Conservation (phyloP, 2,113 vertebrate genomes). For the Mus pahari region DNA sequence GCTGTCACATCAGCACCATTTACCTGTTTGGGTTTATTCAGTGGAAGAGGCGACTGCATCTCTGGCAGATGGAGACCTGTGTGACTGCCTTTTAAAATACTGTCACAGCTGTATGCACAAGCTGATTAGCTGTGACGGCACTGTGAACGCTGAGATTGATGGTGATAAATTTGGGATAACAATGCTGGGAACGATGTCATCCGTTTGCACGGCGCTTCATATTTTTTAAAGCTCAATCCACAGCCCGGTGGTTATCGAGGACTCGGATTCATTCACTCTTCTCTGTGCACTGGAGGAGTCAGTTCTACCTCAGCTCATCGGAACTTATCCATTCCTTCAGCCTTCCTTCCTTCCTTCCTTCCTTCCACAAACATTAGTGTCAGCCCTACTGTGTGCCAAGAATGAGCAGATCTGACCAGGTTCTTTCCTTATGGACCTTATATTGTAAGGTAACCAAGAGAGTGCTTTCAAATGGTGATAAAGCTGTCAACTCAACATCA, state of each 20-base stretch:
- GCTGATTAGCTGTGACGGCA: constrained; percentile 77
- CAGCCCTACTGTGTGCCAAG: background rate
- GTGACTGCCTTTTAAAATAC: constrained; percentile 78
- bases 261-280: background rate
- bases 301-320: no score
- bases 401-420: background rate
- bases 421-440: background rate
- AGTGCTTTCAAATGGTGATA: background rate
- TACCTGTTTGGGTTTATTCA: constrained; percentile 77
- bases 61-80: constrained; percentile 75
- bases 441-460: background rate
- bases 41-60: constrained; percentile 36
- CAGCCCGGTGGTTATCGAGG: background rate
- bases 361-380: background rate
- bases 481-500: background rate
- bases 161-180: constrained; percentile 78
- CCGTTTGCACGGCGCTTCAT: background rate
- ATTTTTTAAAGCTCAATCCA: constrained; percentile 34
- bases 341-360: background rate
- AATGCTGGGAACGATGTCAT: constrained; percentile 46
- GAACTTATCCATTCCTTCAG: background rate
- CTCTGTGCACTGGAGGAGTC: background rate
- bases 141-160: constrained; percentile 48
- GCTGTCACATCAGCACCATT: constrained; percentile 58
- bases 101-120: constrained; percentile 79